Base-by-base conservation (phyloP, 1,140 invertebrate species). In the honey bee (Apis mellifera) region DNA sequence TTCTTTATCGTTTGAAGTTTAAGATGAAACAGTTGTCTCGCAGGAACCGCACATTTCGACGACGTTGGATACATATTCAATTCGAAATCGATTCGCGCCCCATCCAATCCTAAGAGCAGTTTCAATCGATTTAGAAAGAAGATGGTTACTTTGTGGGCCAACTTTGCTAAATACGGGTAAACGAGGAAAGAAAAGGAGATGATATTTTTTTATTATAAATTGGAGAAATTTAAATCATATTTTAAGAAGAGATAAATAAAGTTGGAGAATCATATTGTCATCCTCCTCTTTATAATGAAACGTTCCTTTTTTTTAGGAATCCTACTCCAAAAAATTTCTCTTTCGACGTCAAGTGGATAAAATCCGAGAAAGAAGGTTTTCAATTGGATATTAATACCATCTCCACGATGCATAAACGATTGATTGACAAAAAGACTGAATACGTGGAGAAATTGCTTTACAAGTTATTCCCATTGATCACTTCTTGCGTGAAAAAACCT, bases 121-220 rank as follows among this genome's bases (percentile, higher is more conserved):
- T 68, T 87, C 57, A 78, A 76, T 52, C 62, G 64, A 9, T 85
- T 73, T n/a, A 73, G 86, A 64, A 62, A 94, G 78, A 89, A 92
- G 72, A 93, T 95, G 89, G 84, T 95, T 11, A 84, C 92, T 26
- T 86, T 95, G 65, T 95, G 95, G 95, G 94, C 95, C 0, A 89
- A 89, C 65, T 84, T 89, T 19, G 85, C 85, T 15, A 89, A 86
- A 88, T 89, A 86, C n/a, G 83, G 84, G 88, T 89, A 54, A 82
- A 64, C 26, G 19, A n/a, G n/a, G n/a, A 42, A 5, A 21, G 12
- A n/a, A n/a, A n/a, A n/a, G n/a, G n/a, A n/a, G n/a, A n/a, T n/a
- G n/a, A n/a, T n/a, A n/a, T n/a, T n/a, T n/a, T n/a, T n/a, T n/a
- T n/a, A n/a, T n/a, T n/a, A n/a, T n/a, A n/a, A n/a, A 42, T 42